A percentile compares a stretch with the other conserved stretches of the same genome.
Conservation (phyloP, 2,888 invertebrate genomes). For the Opisthograptis luteolata region DNA sequence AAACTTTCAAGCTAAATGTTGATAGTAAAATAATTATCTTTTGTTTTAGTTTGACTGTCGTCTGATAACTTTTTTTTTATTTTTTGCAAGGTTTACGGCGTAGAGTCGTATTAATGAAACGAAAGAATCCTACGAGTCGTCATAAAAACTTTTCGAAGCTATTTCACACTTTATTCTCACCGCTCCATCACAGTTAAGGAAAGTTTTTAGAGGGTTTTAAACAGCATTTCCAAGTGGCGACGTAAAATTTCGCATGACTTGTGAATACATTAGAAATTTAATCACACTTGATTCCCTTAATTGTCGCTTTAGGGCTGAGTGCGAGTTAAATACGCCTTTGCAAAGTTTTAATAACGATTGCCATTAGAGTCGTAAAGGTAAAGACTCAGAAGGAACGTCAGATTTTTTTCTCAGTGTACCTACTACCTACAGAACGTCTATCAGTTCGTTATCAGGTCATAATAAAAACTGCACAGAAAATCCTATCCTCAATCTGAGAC, state of each 20-base stretch:
- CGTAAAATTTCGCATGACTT: conserved; percentile 18
- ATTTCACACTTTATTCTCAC: conserved; percentile 25
- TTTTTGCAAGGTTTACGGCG: conserved; percentile 10
- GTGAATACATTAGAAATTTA: conserved; percentile 23
- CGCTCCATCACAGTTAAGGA: conserved; percentile 14
- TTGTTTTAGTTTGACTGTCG: conserved; percentile 20
- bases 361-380: too few species aligned
- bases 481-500: background rate
- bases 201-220: conserved; percentile 25
- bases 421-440: background rate
- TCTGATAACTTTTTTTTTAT: conserved; percentile 24
- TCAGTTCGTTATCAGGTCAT: too few species aligned
- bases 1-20: conserved; percentile 19
- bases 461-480: background rate
- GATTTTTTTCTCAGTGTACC: too few species aligned
- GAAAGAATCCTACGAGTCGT: conserved; percentile 7
- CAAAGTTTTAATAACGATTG: too few species aligned
- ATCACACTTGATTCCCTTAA: conserved; percentile 4
- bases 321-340: too few species aligned
- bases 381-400: too few species aligned
- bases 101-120: conserved; percentile 4
- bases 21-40: conserved; percentile 27
- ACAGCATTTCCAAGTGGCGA: conserved; percentile 11
- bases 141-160: conserved; percentile 22
- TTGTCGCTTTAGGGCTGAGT: background rate